Percentiles rank a stretch among this genome's conserved stretches.
Evolutionary conservation across 2,113 vertebrate species (phyloP).

Genomic region (Verasper variegatus): DNA sequence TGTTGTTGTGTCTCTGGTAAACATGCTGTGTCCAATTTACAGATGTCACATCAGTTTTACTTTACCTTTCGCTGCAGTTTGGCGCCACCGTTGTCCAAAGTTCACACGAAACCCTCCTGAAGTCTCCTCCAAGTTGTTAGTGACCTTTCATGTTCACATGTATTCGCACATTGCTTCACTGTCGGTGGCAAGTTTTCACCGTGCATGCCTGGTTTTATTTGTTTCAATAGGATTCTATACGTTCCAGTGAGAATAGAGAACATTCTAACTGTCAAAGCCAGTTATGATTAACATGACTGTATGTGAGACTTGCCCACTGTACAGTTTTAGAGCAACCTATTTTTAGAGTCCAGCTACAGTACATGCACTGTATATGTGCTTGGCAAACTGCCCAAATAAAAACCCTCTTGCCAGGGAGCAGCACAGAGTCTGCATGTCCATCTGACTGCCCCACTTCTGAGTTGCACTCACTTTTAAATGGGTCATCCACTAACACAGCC

Average conservation of each 20-base stretch:
- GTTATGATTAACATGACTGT: conserved; percentile 24
- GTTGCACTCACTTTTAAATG: conserved; percentile 33
- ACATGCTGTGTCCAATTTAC: conserved; percentile 10
- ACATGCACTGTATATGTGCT: background rate
- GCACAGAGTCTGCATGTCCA: conserved; percentile 30
- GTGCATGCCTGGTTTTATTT: no score
- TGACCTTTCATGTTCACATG: conserved; percentile 33
- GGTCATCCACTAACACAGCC: conserved; percentile 20
- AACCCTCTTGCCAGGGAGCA: background rate
- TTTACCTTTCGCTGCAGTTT: background rate
- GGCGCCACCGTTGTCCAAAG: background rate
- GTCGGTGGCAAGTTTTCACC: no score
- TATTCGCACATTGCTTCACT: background rate
- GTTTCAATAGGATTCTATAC: background rate
- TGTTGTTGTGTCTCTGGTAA: background rate
- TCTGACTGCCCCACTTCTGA: conserved; percentile 46
- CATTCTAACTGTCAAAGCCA: conserved; percentile 4
- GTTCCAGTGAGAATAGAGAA: no score
- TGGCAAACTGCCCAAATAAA: background rate
- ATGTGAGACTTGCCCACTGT: background rate
- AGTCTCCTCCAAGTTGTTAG: conserved; percentile 4
- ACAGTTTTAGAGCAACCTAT: conserved; percentile 16
- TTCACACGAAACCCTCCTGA: background rate
- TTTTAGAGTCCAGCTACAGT: conserved; percentile 15
- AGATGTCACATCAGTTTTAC: background rate